A percentile compares a stretch with the other conserved stretches of the same genome.
Conservation (phyloP, 2,888 invertebrate genomes). For the Eurytoma adleriae region DNA sequence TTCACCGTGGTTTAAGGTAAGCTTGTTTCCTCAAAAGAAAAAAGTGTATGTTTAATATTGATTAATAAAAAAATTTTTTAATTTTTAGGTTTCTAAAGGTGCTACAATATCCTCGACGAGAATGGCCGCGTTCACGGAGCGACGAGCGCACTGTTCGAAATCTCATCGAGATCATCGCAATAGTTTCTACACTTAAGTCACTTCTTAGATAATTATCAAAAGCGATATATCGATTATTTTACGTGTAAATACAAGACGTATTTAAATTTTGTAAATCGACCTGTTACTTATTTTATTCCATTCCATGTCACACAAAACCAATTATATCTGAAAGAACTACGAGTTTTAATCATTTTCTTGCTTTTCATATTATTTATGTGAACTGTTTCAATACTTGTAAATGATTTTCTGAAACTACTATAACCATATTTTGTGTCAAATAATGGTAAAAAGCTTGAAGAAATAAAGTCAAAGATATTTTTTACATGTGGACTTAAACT, state of each 20-base stretch:
- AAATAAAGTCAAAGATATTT: constrained; percentile 54
- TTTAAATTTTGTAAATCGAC: constrained; percentile 57
- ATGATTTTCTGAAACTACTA: constrained; percentile 40
- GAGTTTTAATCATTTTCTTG: constrained; percentile 34
- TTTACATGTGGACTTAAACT: constrained; percentile 29
- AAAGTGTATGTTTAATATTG: no score
- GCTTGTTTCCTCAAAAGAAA: no score
- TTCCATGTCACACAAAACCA: constrained; percentile 52
- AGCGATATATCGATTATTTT: constrained; percentile 46
- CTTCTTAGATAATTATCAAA: constrained; percentile 50
- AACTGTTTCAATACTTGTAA: constrained; percentile 52
- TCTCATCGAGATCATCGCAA: constrained; percentile 72
- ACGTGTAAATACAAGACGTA: constrained; percentile 55
- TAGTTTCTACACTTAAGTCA: constrained; percentile 66
- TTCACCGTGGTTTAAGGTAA: constrained; percentile 76
- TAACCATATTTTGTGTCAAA: constrained; percentile 47
- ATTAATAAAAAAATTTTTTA: constrained; percentile 2
- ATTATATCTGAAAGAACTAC: constrained; percentile 31
- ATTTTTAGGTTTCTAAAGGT: constrained; percentile 70
- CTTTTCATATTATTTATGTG: constrained; percentile 50
- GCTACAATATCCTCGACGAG: constrained; percentile 72
- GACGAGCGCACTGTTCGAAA: constrained; percentile 73
- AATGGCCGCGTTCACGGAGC: constrained; percentile 73
- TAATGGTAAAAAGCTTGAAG: constrained; percentile 41
- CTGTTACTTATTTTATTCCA: constrained; percentile 56